Percentiles rank a stretch among this genome's conserved stretches.
Evolutionary conservation across 2,888 invertebrate genomes (phyloP).

Genomic region (Conus canariensis): DNA sequence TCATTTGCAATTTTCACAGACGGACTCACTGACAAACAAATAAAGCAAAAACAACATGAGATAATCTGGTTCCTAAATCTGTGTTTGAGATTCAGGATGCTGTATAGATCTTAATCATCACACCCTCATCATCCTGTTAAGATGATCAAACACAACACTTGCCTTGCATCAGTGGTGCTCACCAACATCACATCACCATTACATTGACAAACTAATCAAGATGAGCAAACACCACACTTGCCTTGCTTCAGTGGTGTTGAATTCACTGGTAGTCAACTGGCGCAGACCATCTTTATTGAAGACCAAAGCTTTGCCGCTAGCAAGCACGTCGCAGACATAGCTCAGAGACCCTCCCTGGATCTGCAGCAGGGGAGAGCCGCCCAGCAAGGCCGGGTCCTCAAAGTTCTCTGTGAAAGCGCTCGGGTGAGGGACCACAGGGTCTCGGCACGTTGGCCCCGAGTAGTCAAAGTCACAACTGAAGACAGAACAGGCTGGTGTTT

Average conservation of each 20-base stretch:
- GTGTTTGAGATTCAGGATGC: too few relatives aligned
- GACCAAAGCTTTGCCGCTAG: constrained; percentile 76
- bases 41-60: too few relatives aligned
- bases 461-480: constrained; percentile 78
- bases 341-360: constrained; percentile 71
- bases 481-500: background rate
- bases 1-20: background rate
- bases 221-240: constrained; percentile 40
- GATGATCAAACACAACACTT: too few relatives aligned
- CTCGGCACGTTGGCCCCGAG: constrained; percentile 68
- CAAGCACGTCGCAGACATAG: constrained; percentile 77
- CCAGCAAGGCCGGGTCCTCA: constrained; percentile 59
- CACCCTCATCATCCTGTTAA: too few relatives aligned
- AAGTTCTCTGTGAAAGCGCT: constrained; percentile 65
- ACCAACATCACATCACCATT: too few relatives aligned
- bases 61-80: too few relatives aligned
- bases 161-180: too few relatives aligned
- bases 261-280: constrained; percentile 71
- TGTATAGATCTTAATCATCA: too few relatives aligned
- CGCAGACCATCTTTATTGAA: constrained; percentile 73
- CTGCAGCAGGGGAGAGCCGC: constrained; percentile 58
- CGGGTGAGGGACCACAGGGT: constrained; percentile 62
- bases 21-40: too few relatives aligned
- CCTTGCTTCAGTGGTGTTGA: constrained; percentile 75
- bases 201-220: too few relatives aligned